Percentiles rank a stretch among this genome's conserved stretches.
Evolutionary conservation across 2,113 vertebrate species (phyloP).

Genomic region (Peromyscus leucopus): DNA sequence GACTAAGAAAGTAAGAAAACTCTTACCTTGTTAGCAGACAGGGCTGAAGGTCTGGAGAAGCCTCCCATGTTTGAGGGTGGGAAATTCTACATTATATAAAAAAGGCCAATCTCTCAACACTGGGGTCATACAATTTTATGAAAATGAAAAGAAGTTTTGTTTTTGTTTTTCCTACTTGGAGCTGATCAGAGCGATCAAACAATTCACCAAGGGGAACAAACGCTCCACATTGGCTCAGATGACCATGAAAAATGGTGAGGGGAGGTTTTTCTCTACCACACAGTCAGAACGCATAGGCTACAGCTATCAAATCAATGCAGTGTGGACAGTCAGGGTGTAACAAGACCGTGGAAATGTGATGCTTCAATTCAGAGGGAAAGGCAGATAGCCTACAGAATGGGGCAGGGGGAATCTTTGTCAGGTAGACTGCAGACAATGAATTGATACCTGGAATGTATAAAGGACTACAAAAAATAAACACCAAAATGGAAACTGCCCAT

Average conservation of each 20-base stretch:
- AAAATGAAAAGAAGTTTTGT: background rate
- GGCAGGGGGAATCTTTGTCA: background rate
- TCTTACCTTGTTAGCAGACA: background rate
- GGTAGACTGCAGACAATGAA: background rate
- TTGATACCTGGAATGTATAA: too few species aligned
- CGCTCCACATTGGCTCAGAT: background rate
- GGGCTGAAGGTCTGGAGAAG: background rate
- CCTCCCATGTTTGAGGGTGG: background rate
- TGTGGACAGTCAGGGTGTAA: accelerated
- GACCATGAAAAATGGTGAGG: background rate
- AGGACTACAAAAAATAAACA: background rate
- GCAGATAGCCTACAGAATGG: background rate
- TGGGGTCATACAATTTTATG: background rate
- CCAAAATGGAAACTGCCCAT: too few species aligned
- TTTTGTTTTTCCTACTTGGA: background rate
- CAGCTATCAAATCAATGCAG: background rate
- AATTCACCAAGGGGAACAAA: background rate
- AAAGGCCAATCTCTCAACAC: background rate
- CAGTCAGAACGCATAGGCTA: background rate
- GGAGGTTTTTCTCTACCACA: background rate
- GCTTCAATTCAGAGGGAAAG: background rate
- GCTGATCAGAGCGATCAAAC: background rate
- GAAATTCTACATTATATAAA: background rate
- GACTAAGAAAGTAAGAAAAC: background rate
- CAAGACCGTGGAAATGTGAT: background rate